Evolutionary conservation across 2,888 invertebrate genomes (phyloP).

Genomic region (Limnephilus auricula): DNA sequence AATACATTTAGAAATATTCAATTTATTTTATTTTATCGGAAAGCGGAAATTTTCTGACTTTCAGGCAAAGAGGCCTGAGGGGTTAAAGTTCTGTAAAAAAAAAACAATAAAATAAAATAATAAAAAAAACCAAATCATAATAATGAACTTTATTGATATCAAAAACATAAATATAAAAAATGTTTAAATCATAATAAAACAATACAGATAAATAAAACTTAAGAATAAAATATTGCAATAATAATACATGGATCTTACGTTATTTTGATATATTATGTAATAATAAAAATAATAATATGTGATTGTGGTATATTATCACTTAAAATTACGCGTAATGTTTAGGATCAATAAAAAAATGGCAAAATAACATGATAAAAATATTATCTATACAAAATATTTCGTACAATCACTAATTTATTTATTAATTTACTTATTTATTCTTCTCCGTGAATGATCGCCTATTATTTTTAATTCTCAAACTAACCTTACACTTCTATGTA

Average conservation of each 20-base stretch:
- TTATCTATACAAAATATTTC: conserved; percentile 33
- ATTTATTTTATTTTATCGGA: too few relatives aligned
- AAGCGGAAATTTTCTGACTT: too few relatives aligned
- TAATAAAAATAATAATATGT: not conserved
- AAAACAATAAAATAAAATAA: not conserved
- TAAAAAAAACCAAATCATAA: conserved; percentile 50
- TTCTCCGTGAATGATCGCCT: not conserved
- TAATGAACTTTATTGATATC: conserved; percentile 55
- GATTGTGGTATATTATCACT: conserved; percentile 32
- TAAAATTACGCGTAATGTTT: conserved; percentile 18
- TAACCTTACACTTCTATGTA: not conserved
- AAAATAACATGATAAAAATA: conserved; percentile 19
- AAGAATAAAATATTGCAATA: conserved; percentile 24
- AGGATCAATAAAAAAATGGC: conserved; percentile 37
- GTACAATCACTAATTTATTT: not conserved
- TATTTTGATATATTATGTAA: not conserved
- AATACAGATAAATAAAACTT: conserved; percentile 56
- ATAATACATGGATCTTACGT: not conserved
- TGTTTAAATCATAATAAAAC: conserved; percentile 50
- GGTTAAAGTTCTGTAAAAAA: not conserved
- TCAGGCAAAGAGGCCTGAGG: too few relatives aligned
- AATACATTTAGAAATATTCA: too few relatives aligned
- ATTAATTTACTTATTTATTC: too few relatives aligned
- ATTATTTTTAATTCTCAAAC: conserved; percentile 4
- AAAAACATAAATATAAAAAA: conserved; percentile 53